Conservation (phyloP, 2,888 invertebrate species). For the Dicranocentrus wangi region DNA sequence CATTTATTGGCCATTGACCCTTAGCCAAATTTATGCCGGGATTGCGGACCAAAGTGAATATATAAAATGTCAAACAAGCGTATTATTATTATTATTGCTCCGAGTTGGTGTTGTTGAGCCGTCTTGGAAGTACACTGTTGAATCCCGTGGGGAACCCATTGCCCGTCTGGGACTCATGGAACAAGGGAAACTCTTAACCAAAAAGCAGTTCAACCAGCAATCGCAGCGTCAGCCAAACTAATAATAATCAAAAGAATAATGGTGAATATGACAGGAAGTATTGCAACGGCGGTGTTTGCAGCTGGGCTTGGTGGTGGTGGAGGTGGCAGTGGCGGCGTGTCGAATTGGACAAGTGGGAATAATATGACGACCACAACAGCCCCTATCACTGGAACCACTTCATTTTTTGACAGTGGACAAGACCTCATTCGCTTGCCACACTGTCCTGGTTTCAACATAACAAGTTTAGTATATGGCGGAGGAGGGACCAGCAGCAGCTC, state of each 20-base stretch:
- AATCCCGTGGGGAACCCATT: conserved; percentile 51
- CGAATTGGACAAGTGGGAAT: conserved; percentile 51
- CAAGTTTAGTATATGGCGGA: conserved; percentile 8
- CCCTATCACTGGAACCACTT: conserved; percentile 36
- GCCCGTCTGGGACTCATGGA: conserved; percentile 48
- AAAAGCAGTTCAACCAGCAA: neutral
- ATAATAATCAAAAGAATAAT: conserved; percentile 53
- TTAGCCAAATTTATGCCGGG: conserved; percentile 12
- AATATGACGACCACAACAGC: conserved; percentile 47
- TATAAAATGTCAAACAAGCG: conserved; percentile 40
- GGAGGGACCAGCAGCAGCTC: conserved; percentile 33
- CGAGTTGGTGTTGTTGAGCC: too few relatives aligned
- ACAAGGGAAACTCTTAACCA: conserved; percentile 20
- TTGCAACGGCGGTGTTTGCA: conserved; percentile 45
- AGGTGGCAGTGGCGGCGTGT: conserved; percentile 23
- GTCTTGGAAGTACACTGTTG: conserved; percentile 26
- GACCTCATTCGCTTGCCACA: conserved; percentile 41
- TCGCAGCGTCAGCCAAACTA: conserved; percentile 3
- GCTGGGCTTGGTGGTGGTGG: conserved; percentile 48
- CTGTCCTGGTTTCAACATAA: conserved; percentile 27
- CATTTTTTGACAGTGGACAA: conserved; percentile 50
- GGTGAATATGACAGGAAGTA: conserved; percentile 60
- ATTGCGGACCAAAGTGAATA: conserved; percentile 13
- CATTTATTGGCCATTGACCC: conserved; percentile 63
- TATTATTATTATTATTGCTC: too few relatives aligned